Evolutionary conservation across 2,113 vertebrate species (phyloP).

Genomic region (Oxyura jamaicensis): DNA sequence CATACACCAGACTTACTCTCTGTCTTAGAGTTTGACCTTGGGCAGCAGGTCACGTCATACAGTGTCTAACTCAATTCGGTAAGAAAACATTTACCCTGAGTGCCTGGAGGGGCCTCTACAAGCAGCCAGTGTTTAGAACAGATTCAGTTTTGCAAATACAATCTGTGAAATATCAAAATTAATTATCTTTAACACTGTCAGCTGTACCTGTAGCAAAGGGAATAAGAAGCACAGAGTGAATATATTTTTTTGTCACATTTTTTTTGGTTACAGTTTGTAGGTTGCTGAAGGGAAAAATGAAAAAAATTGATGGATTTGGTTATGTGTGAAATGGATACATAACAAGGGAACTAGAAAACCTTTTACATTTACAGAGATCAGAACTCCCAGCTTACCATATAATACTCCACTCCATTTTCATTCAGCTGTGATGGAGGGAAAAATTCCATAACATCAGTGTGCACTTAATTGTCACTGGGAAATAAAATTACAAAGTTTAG

Average conservation of each 20-base stretch:
- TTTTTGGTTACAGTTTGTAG: constrained; percentile 68
- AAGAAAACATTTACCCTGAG: background rate
- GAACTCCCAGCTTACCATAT: constrained; percentile 56
- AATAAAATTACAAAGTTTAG: constrained; percentile 81
- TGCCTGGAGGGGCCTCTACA: background rate
- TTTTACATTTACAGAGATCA: constrained; percentile 71
- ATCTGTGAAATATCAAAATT: constrained; percentile 44
- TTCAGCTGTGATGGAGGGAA: constrained; percentile 66
- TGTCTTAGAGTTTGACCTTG: background rate
- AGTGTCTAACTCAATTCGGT: background rate
- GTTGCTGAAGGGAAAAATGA: constrained; percentile 66
- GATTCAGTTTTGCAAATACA: constrained; percentile 19
- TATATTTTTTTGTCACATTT: constrained; percentile 39
- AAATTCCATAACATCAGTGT: constrained; percentile 73
- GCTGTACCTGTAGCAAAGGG: constrained; percentile 43
- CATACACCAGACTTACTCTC: background rate
- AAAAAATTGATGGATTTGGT: constrained; percentile 66
- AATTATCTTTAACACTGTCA: constrained; percentile 41
- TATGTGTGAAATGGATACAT: constrained; percentile 76
- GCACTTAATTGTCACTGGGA: constrained; percentile 79
- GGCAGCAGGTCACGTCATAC: background rate
- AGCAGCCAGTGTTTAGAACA: background rate
- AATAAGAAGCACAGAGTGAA: constrained; percentile 16
- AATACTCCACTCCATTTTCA: constrained; percentile 68
- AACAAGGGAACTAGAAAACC: constrained; percentile 69